Conservation (phyloP, 92 coral and sea anemone genomes). For the Ricordea florida region DNA sequence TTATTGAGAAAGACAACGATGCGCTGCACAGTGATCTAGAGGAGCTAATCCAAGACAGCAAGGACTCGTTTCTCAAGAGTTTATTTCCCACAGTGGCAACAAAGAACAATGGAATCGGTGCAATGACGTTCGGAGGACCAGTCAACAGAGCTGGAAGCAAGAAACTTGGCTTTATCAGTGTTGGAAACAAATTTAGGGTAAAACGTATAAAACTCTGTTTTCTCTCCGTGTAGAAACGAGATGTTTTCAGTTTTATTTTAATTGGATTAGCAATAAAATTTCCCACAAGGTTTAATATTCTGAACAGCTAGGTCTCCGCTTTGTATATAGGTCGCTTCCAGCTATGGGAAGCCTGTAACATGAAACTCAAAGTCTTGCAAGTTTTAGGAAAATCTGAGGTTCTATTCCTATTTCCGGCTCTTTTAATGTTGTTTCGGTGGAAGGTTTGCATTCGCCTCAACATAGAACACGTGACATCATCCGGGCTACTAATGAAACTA, state of each 20-base stretch:
- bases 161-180: slow-evolving; percentile 92
- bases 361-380: too few species aligned
- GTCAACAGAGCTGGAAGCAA: slow-evolving; percentile 69
- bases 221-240: too few species aligned
- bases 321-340: too few species aligned
- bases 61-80: slow-evolving; percentile 87
- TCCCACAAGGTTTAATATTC: neutral
- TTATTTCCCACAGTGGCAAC: slow-evolving; percentile 74
- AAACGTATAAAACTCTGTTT: neutral
- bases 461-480: too few species aligned
- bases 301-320: too few species aligned
- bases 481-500: too few species aligned
- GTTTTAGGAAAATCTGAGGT: too few species aligned
- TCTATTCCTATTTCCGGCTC: too few species aligned
- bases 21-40: slow-evolving; percentile 93
- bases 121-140: slow-evolving; percentile 59
- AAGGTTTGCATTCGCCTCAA: too few species aligned
- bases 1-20: slow-evolving; percentile 93
- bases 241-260: neutral
- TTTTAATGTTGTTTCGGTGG: too few species aligned
- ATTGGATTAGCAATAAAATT: neutral
- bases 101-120: slow-evolving; percentile 51
- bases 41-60: slow-evolving; percentile 90
- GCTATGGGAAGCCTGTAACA: too few species aligned
- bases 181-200: slow-evolving; percentile 96